Evolutionary conservation across 2,113 vertebrate genomes (phyloP), one percentile per base, ranked within the genome.

Genomic region (Cairina moschata): DNA sequence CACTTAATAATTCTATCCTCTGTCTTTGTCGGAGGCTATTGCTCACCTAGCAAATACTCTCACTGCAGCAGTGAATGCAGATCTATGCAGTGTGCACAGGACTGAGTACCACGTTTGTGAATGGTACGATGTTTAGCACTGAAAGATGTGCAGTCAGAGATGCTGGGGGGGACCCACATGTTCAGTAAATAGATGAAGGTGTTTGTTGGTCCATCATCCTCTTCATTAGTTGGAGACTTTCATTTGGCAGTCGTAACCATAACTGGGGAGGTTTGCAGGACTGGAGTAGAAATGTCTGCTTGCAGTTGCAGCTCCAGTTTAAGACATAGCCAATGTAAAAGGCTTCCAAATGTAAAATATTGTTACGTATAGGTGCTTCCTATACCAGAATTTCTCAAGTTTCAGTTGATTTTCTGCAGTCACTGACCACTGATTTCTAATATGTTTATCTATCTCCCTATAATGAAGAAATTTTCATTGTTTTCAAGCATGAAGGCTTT

Each of bases 331-430:
- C 92, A 84, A 92, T 44, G 40, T 46, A 67, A 42, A 83, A 90
- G 67, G 68, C 76, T 94, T 93, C 90, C 76, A 81, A 56, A 85
- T 80, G 78, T 66, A 79, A 95, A 95, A 90, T 91, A 23, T 55
- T 48, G 46, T 83, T 93, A 83, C 79, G 72, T 91, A 62, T 68
- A 90, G 75, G 59, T 55, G 62, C 36, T 40, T 65, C 11, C 3
- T 3, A 8, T 13, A 4, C 38, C 13, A 13, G 13, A 31, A 11
- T 78, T 91, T 90, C 83, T 88, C 58, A 62, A 52, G 90, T 83
- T 23, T 13, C 38, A 7, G 11, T 28, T 83, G 65, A 52, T 94
- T 86, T 81, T 83, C 68, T 83, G 78, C 48, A 25, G 38, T n/a
- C 58, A 28, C 48, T 66, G 78, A 65, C 56, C 34, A 36, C 28